These are phyloP conservation scores for Vultur gryphus DNA, from an alignment of 2,797 vertebrate genomes.

Conservation along the genomic window DNA sequence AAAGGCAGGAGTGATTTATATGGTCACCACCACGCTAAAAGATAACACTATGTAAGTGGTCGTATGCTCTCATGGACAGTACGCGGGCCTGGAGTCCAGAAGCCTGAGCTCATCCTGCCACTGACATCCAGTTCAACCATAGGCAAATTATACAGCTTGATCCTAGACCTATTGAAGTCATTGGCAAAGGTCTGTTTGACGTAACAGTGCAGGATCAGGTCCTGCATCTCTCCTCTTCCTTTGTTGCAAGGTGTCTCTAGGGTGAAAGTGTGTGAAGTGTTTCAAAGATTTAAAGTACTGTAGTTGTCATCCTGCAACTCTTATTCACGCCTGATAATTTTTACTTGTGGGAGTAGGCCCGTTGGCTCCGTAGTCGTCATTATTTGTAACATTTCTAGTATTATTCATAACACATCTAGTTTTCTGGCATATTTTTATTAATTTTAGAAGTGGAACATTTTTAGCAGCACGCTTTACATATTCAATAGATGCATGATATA, in stretches of 20 bases:
- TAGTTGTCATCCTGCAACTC: neutral
- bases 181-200: neutral
- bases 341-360: constrained; percentile 13
- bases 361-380: neutral
- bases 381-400: constrained; percentile 39
- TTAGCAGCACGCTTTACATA: constrained; percentile 15
- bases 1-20: neutral
- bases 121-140: neutral
- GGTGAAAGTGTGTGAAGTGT: neutral
- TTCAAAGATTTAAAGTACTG: constrained; percentile 8
- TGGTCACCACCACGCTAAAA: neutral
- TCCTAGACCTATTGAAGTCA: constrained; percentile 8
- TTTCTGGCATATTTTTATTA: constrained; percentile 32
- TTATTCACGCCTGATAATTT: constrained; percentile 32
- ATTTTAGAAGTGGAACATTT: constrained; percentile 32
- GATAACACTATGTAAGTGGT: neutral
- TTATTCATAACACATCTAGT: constrained; percentile 39
- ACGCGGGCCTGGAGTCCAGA: neutral
- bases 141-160: neutral
- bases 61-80: neutral
- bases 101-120: constrained; percentile 7
- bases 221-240: neutral
- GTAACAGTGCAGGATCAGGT: neutral
- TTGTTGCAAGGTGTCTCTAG: neutral
- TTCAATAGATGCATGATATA: constrained; percentile 37